Base-by-base conservation (phyloP, 2,797 vertebrate genomes). In the Rhinogobio ventralis region DNA sequence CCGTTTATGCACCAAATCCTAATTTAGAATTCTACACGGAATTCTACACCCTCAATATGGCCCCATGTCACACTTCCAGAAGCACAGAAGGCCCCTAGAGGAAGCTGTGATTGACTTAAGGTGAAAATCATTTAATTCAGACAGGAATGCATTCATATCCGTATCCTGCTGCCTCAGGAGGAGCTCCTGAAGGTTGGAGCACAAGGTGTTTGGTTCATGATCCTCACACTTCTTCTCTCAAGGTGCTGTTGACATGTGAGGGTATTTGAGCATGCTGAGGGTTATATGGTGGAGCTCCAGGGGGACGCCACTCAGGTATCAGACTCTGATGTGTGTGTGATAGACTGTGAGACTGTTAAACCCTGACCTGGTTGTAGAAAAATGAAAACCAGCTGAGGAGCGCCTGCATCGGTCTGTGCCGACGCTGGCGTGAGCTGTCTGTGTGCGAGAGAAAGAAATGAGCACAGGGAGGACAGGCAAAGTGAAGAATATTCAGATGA, bases 371-470 rank as follows among this genome's bases (percentile, higher is more conserved):
- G 93, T 90, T 88, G 90, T 79, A 86, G 77, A 86, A 78, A 92
- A 93, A 94, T 93, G 55, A 81, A 88, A 94, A 91, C 87, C 94
- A 94, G 90, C 93, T 94, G 93, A 88, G 87, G 23, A 66, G 66
- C 75, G 82, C 80, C 51, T 78, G 69, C 87, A 49, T 76, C 79
- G 60, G 42, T 36, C 36, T 55, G 28, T 51, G 60, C 60, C 23
- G 25, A 77, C 49, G 64, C 25, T 66, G 49, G 67, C 28, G 51
- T 49, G 71, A 57, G 36, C 7, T 81, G 60, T 39, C 53, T 74
- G 57, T 46, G 77, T 71, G 66, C 8, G 60, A 85, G 82, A 86
- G 84, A 67, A 86, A 85, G 82, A 90, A 68, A 69, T 57, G 30
- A 75, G 62, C 85, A 14, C 36, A 15, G 79, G 72, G 74, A 86